Base-by-base conservation (phyloP, 2,113 vertebrate species). In the Orthonyx spaldingii region DNA sequence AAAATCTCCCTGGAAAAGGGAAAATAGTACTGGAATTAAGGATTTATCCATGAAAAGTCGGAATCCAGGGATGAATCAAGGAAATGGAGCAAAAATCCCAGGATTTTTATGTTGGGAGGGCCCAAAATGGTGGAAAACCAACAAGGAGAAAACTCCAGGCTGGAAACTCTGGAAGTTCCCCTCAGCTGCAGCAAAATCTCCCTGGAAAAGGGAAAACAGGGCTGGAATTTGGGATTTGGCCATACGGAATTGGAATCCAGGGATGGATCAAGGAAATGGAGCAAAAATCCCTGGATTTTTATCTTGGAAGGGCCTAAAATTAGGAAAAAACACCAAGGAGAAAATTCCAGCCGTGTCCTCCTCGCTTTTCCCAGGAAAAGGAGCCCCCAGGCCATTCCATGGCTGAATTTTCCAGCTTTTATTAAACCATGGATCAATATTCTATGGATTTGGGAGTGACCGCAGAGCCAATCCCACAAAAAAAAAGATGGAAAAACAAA, bases 1-100 rank as follows among this genome's bases (percentile, higher is more conserved):
- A 99, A 98, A 50, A 98, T 30, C 13, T 89, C 82, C 91, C 99
- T 99, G 89, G 13, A 46, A 70, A 7, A 65, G 84, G 55, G 9
- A 27, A 55, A 85, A 28, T 4, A 11, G 0, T 9, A 11, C 30
- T 6, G 37, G 39, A 19, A 35, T 14, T 2, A 4, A 7, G 20
- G 15, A n/a, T 41, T 28, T 3, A 1, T 26, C 11, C 28, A 26
- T 0, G 3, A 14, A 49, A 4, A 59, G 18, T 8, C 11, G 19
- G 5, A 21, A 39, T 6, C 14, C 3, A 5, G 30, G 50, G 37
- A 19, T 33, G 2, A 53, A 71, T 5, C 3, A 3, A 2, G 21
- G 21, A 7, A 41, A 53, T 8, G 11, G 24, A 41, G 11, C 5
- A 2, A 33, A 71, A 71, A 71, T 33, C 16, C 11, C 4, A 0